Base-by-base conservation (phyloP, 2,113 vertebrate genomes). In the Anguilla japonica region DNA sequence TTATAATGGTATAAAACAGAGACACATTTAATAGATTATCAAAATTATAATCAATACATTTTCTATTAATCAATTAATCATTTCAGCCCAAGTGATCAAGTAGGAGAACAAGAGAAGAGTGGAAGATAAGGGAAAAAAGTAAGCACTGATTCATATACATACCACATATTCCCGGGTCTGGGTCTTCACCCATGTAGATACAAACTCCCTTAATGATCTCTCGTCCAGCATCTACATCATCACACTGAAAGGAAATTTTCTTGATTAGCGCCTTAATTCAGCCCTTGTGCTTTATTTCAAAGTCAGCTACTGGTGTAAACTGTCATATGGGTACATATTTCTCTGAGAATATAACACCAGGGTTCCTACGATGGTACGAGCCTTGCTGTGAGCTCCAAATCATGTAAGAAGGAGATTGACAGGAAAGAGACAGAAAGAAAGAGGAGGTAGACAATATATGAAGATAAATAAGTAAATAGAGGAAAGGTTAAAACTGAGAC, bases 101-200 rank as follows among this genome's bases (percentile, higher is more conserved):
- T 79, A 46, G 26, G 39, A 71, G 67, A 85, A 85, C 16, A 85
- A 78, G 43, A 79, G 40, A 41, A 63, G 71, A 29, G 75, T 50
- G 26, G 41, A 29, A 50, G 41, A 53, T 41, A 26, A 83, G 7
- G 15, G 43, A 60, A 79, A n/a, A n/a, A n/a, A n/a, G n/a, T n/a
- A n/a, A n/a, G n/a, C n/a, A 29, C 34, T 39, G 34, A 79, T 79
- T n/a, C 75, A 84, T 84, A 15, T 40, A 83, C 87, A 87, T 80
- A 87, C 83, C 87, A 60, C 56, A 84, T 81, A 87, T 84, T 84
- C 71, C 75, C 46, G 81, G 87, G 75, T 81, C 46, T 80, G 78
- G 87, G 43, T 87, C 83, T 84, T 87, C 87, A 81, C 83, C 87
- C 83, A 87, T 87, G 41, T 81, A 84, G 34, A 87, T 34, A 63